phyloP scores from a whole-genome alignment of 2,888 invertebrate genomes.

The Nebria brevicollis region DNA sequence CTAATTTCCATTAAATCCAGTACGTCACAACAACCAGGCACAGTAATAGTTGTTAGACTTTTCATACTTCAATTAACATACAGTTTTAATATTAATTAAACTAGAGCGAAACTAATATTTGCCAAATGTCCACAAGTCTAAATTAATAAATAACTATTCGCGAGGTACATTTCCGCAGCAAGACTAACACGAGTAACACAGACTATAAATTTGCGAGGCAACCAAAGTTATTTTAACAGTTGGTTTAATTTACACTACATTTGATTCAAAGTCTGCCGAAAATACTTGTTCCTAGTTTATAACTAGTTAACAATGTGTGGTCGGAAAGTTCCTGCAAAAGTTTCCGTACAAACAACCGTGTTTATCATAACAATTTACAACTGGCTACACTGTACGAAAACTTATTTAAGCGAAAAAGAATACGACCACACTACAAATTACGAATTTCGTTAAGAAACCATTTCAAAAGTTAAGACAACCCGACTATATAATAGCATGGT shows the following conservation, averaged over 20 bases:
- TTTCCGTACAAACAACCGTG: constrained; percentile 24
- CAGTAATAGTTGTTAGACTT: too few species aligned
- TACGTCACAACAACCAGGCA: too few species aligned
- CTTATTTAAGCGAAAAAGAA: neutral
- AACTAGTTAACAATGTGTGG: constrained; percentile 42
- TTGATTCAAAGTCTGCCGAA: constrained; percentile 41
- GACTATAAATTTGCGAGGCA: neutral
- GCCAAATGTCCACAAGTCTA: neutral
- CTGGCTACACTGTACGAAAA: neutral
- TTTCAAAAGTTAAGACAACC: neutral
- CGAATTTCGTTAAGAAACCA: neutral
- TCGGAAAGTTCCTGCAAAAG: constrained; percentile 34
- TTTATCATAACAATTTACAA: constrained; percentile 40
- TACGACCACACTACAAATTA: neutral
- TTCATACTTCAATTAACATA: too few species aligned
- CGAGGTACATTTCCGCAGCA: neutral
- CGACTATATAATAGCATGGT: too few species aligned
- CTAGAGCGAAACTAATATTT: too few species aligned
- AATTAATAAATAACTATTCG: neutral
- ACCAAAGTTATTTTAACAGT: neutral
- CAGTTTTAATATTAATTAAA: too few species aligned
- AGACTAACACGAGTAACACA: neutral
- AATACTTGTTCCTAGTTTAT: constrained; percentile 34
- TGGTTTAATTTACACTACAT: constrained; percentile 39
- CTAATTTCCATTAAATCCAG: too few species aligned